Base-by-base conservation (phyloP, 1,140 invertebrate species). In the Neodiprion pinetum region DNA sequence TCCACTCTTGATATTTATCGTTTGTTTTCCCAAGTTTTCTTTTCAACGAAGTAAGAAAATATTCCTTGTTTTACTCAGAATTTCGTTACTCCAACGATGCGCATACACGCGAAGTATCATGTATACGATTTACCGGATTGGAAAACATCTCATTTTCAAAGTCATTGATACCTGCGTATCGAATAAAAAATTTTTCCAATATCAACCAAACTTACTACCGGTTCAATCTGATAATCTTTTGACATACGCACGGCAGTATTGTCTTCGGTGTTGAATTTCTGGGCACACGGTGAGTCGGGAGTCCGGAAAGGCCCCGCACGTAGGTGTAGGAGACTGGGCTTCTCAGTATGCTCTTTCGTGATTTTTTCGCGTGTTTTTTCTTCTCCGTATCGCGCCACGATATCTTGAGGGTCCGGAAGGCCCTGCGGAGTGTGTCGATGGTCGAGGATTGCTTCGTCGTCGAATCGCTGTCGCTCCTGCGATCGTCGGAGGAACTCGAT, bases 321-420 rank as follows among this genome's bases (percentile, higher is more conserved):
- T 95, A 95, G 3, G 92, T 94, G 83, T 95, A 95, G 0, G 93
- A 91, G 0, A 94, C 91, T 0, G 94, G 94, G 28, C 93, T 90
- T 28, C 95, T 87, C 3, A 95, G 87, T 53, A 95, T 95, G 66
- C 91, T 89, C 79, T 93, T 93, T 0, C 92, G 92, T 70, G 92
- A 92, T 78, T 94, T 88, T 73, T 87, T 88, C n/a, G 75, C 75
- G 71, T 82, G 80, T 71, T 84, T 85, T 77, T 86, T 86, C 23
- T 84, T 83, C 69, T 82, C 76, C 2, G 66, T 71, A 72, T 92
- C 89, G 5, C 92, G 92, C 12, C 92, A 89, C 8, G 88, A 89
- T 1, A 94, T 81, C 76, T 90, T 92, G 14, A 95, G 85, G 74
- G 89, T 92, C 80, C 94, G 92, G 79, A 94, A 93, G 12, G 93